A percentile compares a stretch with the other conserved stretches of the same genome.
Evolutionary conservation across 2,113 vertebrate species (phyloP).

Genomic region (Silurus asotus): DNA sequence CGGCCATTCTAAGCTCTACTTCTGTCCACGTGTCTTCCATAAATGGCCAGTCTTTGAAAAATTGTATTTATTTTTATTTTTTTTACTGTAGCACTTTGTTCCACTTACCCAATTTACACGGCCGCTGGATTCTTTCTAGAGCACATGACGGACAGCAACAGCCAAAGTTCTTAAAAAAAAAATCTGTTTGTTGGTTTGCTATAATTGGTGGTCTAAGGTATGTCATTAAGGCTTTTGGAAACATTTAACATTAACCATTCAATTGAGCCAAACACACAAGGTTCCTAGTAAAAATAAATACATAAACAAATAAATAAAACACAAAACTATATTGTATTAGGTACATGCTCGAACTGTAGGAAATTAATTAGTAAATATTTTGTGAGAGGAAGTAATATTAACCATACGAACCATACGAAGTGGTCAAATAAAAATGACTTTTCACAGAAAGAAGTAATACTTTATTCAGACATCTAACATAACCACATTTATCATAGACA

Average conservation of each 20-base stretch:
- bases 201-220: conserved; percentile 51
- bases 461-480: too few species aligned
- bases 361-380: too few species aligned
- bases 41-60: conserved; percentile 38
- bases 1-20: conserved; percentile 39
- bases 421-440: conserved; percentile 3
- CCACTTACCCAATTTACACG: background rate
- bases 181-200: conserved; percentile 46
- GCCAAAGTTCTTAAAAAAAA: conserved; percentile 37
- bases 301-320: too few species aligned
- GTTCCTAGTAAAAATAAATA: conserved; percentile 58
- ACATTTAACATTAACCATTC: conserved; percentile 59
- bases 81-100: conserved; percentile 34
- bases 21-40: conserved; percentile 44
- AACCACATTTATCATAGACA: too few species aligned
- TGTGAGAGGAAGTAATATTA: conserved; percentile 2
- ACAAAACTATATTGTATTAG: conserved; percentile 43
- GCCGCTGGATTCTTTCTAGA: conserved; percentile 42
- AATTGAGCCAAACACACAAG: conserved; percentile 64
- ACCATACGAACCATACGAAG: too few species aligned
- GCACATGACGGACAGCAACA: conserved; percentile 41
- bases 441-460: background rate
- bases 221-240: conserved; percentile 2
- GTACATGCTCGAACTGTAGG: conserved; percentile 31
- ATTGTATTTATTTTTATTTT: background rate